Evolutionary conservation across 2,113 vertebrate species (phyloP), one percentile per base, ranked within the genome.

Genomic region (Rallus limicola): DNA sequence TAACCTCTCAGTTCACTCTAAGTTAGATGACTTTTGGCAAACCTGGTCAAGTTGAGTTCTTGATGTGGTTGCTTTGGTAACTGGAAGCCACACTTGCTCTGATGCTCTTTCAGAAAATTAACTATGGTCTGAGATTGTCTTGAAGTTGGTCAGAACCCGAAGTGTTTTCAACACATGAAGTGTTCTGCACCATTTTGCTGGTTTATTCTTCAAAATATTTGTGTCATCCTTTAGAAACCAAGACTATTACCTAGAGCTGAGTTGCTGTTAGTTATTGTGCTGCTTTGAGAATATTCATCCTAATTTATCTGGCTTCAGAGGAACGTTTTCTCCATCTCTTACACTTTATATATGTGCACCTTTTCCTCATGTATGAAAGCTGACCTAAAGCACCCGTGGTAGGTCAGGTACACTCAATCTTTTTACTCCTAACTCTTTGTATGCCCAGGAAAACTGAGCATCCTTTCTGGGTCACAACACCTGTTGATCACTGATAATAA

Each of bases 321-420:
- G 42, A 52, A 26, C 12, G 31, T 40, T 63, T 71, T n/a, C 18
- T 46, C 18, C 16, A 6, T 31, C 79, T 82, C 75, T 82, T 17
- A 25, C 1, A 4, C 33, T 82, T 29, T 38, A 16, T 36, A 0
- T 15, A 7, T 5, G 7, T 24, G 21, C 17, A 58, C 1, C 26
- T 38, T 69, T 75, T 29, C 58, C 11, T 28, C 31, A 5, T 13
- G 44, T 13, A 9, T 16, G 11, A 60, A 14, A 5, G 1, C 2
- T 63, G 63, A 34, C 46, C 24, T 50, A 36, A 69, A 85, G 48
- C 33, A 29, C 18, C 52, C 2, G 0, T 17, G 14, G 14, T 13
- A 34, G 16, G 16, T 59, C 40, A 25, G 7, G 42, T 2, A 13
- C 16, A 25, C 21, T 17, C 59, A 38, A 9, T 25, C 16, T 44